Evolutionary conservation across 2,888 invertebrate species (phyloP).

Genomic region (Sinelater perroti): DNA sequence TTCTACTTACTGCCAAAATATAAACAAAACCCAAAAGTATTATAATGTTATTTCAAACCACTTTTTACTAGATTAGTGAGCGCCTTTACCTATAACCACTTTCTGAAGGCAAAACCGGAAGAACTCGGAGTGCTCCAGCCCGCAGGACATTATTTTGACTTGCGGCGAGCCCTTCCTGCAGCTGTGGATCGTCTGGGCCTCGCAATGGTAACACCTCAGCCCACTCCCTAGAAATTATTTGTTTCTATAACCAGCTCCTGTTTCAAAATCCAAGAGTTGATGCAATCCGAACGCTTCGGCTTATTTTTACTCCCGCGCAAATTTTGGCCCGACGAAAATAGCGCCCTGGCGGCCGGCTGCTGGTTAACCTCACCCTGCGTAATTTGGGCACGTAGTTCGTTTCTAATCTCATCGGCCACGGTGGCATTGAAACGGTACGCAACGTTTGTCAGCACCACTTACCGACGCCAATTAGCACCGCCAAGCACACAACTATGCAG

Average conservation of each 20-base stretch:
- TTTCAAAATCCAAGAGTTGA: not conserved
- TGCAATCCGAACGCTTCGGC: not conserved
- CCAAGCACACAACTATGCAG: not conserved
- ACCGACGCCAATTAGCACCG: not conserved
- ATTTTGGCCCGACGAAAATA: not conserved
- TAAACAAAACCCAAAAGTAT: no score
- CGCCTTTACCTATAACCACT: conserved; percentile 10
- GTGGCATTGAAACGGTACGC: no score
- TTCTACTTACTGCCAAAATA: not conserved
- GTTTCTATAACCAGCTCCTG: not conserved
- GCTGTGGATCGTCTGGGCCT: not conserved
- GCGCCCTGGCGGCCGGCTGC: not conserved
- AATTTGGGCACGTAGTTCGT: not conserved
- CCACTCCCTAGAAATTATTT: not conserved
- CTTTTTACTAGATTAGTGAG: no score
- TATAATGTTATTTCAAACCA: no score
- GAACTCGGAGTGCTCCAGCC: conserved; percentile 7
- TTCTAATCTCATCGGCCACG: not conserved
- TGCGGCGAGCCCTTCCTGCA: not conserved
- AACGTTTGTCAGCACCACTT: no score
- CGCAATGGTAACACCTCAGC: not conserved
- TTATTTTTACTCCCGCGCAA: not conserved
- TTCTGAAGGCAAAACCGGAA: conserved; percentile 10
- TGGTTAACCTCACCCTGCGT: no score
- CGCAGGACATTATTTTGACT: not conserved